These are phyloP conservation scores for Oryctes rhinoceros DNA, from an alignment of 1,140 invertebrate genomes.

Conservation along the genomic window DNA sequence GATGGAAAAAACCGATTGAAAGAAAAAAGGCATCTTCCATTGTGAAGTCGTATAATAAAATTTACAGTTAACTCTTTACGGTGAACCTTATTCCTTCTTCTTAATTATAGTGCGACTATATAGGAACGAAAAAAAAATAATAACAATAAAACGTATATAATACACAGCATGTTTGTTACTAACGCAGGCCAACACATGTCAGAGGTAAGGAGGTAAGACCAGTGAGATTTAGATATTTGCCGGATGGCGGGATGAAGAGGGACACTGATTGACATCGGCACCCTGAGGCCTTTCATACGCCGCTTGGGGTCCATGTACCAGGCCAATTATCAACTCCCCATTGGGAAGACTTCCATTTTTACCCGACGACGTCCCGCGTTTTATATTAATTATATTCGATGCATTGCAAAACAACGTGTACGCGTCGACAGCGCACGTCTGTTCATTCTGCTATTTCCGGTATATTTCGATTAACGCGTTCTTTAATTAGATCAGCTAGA, in stretches of 20 bases:
- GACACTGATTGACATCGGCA: slow-evolving; percentile 13
- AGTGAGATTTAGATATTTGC: slow-evolving; percentile 32
- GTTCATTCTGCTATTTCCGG: slow-evolving; percentile 18
- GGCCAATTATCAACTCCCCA: slow-evolving; percentile 38
- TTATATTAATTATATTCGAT: slow-evolving; percentile 24
- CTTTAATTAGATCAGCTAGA: background rate
- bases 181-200: slow-evolving; percentile 7
- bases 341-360: slow-evolving; percentile 30
- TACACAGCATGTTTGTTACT: slow-evolving; percentile 33
- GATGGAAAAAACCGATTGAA: slow-evolving; percentile 25
- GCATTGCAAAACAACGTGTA: slow-evolving; percentile 6
- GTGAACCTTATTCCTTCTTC: slow-evolving; percentile 18
- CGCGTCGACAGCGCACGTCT: background rate
- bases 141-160: slow-evolving; percentile 29
- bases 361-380: slow-evolving; percentile 11
- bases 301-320: slow-evolving; percentile 37
- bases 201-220: slow-evolving; percentile 15
- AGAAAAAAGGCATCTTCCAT: background rate
- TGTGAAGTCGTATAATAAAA: slow-evolving; percentile 25
- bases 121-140: background rate
- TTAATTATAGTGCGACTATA: slow-evolving; percentile 31
- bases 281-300: slow-evolving; percentile 23
- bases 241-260: slow-evolving; percentile 14
- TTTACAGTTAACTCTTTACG: slow-evolving; percentile 34
- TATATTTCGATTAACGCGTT: slow-evolving; percentile 24